These are phyloP conservation scores for Todus mexicanus DNA, from an alignment of 2,797 vertebrate genomes.

Conservation along the genomic window DNA sequence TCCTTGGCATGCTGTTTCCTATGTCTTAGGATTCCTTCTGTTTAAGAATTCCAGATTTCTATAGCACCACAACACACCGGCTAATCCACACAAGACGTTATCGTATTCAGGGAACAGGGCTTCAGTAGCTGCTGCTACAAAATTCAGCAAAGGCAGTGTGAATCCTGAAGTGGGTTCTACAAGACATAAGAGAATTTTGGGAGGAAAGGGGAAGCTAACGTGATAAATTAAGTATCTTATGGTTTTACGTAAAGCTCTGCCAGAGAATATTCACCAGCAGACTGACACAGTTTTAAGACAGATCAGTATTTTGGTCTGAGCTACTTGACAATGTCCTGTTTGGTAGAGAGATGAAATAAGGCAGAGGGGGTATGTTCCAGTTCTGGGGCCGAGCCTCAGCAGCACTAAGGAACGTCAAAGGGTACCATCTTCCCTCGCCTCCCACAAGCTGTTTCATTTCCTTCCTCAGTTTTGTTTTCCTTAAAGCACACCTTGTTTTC, in stretches of 20 bases:
- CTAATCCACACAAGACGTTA: background rate
- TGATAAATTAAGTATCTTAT: conserved; percentile 6
- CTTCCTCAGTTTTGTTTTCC: conserved; percentile 59
- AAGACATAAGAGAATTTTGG: conserved; percentile 8
- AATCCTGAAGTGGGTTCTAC: conserved; percentile 38
- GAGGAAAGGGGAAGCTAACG: conserved; percentile 26
- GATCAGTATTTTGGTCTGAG: conserved; percentile 55
- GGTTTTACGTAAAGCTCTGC: conserved; percentile 43
- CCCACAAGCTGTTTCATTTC: conserved; percentile 64
- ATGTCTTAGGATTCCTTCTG: background rate
- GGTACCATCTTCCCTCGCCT: conserved; percentile 9
- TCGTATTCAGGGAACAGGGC: background rate
- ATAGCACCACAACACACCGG: background rate
- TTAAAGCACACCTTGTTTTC: conserved; percentile 58
- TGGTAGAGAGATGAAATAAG: conserved; percentile 62
- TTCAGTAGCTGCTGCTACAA: conserved; percentile 1
- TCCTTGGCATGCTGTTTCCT: background rate
- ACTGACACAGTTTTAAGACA: conserved; percentile 27
- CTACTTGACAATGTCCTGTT: conserved; percentile 64
- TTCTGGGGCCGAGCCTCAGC: conserved; percentile 62
- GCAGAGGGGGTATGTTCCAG: conserved; percentile 64
- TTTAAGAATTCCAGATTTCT: background rate
- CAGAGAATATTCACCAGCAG: background rate
- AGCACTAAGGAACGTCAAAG: conserved; percentile 33
- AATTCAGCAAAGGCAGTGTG: conserved; percentile 18